These are phyloP conservation scores for Morpho deidamia DNA, from an alignment of 2,888 invertebrate genomes.

Conservation along the genomic window DNA sequence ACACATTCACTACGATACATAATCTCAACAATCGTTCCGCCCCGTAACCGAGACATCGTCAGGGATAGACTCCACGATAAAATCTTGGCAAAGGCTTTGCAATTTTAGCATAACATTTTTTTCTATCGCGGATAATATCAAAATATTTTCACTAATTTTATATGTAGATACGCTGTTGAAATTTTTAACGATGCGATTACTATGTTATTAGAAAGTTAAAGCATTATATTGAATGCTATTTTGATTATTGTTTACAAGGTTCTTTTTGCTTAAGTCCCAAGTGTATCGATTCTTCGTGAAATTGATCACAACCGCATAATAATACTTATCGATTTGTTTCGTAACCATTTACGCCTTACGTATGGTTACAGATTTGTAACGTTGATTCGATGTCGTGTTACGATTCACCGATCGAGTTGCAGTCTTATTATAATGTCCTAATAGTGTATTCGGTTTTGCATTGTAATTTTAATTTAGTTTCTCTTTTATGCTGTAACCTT, in stretches of 20 bases:
- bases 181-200: not conserved
- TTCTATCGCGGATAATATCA: no score
- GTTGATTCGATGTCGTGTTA: constrained; percentile 46
- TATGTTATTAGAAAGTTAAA: not conserved
- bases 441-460: constrained; percentile 8
- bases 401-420: constrained; percentile 35
- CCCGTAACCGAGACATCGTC: no score
- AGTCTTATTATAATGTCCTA: constrained; percentile 33
- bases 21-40: no score
- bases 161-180: not conserved
- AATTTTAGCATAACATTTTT: no score
- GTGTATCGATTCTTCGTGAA: constrained; percentile 34
- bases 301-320: constrained; percentile 49
- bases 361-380: constrained; percentile 38
- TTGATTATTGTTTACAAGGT: not conserved
- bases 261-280: not conserved
- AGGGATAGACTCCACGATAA: no score
- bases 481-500: not conserved
- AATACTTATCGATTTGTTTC: constrained; percentile 39
- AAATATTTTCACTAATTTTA: no score
- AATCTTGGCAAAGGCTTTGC: no score
- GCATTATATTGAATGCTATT: not conserved
- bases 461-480: not conserved
- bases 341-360: constrained; percentile 46
- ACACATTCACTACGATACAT: no score